phyloP scores from a whole-genome alignment of 2,113 vertebrate species.

The Glareola pratincola region DNA sequence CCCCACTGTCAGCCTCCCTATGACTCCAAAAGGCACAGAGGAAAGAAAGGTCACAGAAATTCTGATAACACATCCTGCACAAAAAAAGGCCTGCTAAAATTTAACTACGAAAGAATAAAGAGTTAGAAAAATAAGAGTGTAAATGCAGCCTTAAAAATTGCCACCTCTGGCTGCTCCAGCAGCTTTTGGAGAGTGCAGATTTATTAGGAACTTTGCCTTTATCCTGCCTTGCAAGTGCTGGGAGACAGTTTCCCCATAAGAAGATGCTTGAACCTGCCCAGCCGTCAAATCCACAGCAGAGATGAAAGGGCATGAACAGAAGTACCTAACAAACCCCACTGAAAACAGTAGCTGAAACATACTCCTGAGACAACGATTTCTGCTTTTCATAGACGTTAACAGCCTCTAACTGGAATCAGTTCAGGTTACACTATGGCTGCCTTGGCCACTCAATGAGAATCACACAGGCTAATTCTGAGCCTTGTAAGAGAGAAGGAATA shows the following conservation, averaged over 20 bases:
- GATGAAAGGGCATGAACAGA: neutral
- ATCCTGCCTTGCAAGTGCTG: neutral
- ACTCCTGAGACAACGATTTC: neutral
- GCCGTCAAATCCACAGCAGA: neutral
- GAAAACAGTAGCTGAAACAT: neutral
- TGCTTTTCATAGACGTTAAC: neutral
- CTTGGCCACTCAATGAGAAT: neutral
- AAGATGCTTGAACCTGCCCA: neutral
- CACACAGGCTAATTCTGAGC: neutral
- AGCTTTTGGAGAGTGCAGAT: neutral
- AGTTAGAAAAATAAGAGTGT: neutral
- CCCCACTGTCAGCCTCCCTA: fast-evolving
- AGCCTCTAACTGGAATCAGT: neutral
- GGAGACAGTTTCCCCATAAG: neutral
- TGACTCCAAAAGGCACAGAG: neutral
- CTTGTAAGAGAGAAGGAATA: neutral
- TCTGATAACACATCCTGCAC: neutral
- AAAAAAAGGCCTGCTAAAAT: neutral
- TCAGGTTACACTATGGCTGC: neutral
- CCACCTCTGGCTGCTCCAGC: neutral
- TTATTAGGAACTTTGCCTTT: neutral
- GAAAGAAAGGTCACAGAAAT: neutral
- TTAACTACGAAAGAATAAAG: too few relatives aligned
- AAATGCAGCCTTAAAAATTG: neutral
- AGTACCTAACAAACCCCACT: neutral